Percentiles rank a stretch among this genome's conserved stretches.
These are phyloP conservation scores for Ceryle rudis DNA, from an alignment of 2,797 vertebrate genomes.

Conservation along the genomic window DNA sequence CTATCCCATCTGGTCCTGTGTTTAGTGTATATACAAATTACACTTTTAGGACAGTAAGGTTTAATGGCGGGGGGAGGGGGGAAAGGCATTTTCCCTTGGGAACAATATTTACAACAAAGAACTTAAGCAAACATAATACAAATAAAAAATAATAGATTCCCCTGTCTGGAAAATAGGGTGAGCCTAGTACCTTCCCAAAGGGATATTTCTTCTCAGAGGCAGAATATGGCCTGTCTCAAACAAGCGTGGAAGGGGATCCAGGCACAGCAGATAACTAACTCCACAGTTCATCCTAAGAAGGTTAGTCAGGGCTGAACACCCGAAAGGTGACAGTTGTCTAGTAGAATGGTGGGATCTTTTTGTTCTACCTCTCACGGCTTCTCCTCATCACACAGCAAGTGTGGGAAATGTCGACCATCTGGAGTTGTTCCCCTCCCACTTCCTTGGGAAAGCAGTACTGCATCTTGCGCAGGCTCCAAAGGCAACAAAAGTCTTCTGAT, in stretches of 20 bases:
- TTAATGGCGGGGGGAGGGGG: rapidly evolving
- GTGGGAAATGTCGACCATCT: background rate
- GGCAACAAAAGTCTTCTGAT: background rate
- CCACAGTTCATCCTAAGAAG: background rate
- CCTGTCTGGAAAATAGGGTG: background rate
- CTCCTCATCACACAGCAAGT: background rate
- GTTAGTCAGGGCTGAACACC: background rate
- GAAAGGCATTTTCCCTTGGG: background rate
- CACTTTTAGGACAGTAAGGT: background rate
- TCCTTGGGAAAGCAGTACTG: background rate
- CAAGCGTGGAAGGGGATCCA: background rate
- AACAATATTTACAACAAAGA: conserved; percentile 16
- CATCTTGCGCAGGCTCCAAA: background rate
- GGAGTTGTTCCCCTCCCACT: background rate
- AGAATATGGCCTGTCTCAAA: background rate
- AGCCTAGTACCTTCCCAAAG: background rate
- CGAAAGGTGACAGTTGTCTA: background rate
- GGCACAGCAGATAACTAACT: background rate
- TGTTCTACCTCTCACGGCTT: background rate
- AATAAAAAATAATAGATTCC: background rate
- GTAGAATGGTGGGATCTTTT: background rate
- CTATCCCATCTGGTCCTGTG: background rate
- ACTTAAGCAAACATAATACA: background rate
- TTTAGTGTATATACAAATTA: background rate
- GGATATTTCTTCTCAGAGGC: background rate